Base-by-base conservation (phyloP, 2,797 vertebrate genomes). In the Argya squamiceps region DNA sequence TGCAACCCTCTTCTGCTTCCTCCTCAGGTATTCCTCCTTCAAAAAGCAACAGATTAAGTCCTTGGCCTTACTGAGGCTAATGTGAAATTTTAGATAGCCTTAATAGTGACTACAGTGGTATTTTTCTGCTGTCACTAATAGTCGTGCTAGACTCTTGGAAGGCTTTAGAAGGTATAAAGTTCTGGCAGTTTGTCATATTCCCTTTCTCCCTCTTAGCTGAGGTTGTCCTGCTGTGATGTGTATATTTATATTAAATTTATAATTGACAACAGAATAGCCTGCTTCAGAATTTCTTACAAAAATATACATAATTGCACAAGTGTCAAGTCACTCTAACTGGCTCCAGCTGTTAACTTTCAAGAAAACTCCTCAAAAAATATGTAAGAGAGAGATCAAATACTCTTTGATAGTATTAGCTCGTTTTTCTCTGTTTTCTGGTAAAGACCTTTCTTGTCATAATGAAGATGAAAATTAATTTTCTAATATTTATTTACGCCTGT, bases 211-310 rank as follows among this genome's bases (percentile, higher is more conserved):
- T 89, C 12, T 20, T 16, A 53, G 11, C 8, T 80, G 64, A 14
- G 8, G 1, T 6, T 11, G 1, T 53, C 21, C 22, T 78, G 12
- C 19, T 70, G 30, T 2, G 32, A 6, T 0, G 7, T 49, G 18
- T 22, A 5, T 41, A 34, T 64, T 44, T 24, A 6, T 37, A 60
- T 75, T 23, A 32, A 23, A 27, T 29, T 6, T 7, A 12, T 41
- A 43, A 68, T 22, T 84, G 41, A n/a, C 3, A 64, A 15, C 41
- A 52, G 8, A 10, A 2, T 26, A 59, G 14, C 2, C 6, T 47
- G 13, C 9, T 74, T 69, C 43, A 79, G 36, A 50, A 63, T 47
- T 74, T 20, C 21, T 43, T 46, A 39, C 18, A 24, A 43, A 82
- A 92, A 83, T 34, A 14, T 21, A 13, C 15, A 11, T 39, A 55